phyloP scores from a whole-genome alignment of 2,888 invertebrate genomes.

The Nomada ruficornis region DNA sequence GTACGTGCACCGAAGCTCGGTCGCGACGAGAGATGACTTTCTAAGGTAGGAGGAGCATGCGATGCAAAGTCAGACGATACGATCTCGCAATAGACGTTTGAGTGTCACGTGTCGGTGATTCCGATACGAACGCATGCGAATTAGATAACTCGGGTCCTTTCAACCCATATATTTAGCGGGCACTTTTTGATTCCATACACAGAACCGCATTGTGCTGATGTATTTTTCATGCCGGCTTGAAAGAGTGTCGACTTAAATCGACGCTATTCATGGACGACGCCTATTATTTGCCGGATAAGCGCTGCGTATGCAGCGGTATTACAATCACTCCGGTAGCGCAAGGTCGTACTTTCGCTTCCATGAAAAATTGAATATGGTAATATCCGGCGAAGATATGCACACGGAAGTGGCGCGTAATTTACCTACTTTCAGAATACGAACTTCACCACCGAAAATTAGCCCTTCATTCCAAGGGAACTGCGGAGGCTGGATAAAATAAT shows the following conservation, averaged over 20 bases:
- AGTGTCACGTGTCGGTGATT: constrained; percentile 53
- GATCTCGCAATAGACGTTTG: constrained; percentile 45
- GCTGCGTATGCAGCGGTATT: too few species aligned
- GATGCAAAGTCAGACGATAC: constrained; percentile 52
- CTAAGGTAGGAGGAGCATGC: constrained; percentile 65
- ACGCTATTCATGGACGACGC: background rate
- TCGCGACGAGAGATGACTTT: constrained; percentile 68
- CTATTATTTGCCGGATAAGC: background rate
- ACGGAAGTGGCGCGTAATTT: too few species aligned
- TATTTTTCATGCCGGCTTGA: background rate
- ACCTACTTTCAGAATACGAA: too few species aligned
- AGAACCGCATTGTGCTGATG: background rate
- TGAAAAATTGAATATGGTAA: too few species aligned
- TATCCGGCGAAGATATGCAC: too few species aligned
- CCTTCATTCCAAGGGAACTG: too few species aligned
- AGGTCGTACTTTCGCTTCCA: too few species aligned
- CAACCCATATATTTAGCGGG: constrained; percentile 34
- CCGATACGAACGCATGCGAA: constrained; percentile 23
- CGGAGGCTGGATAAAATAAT: too few species aligned
- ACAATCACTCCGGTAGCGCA: too few species aligned
- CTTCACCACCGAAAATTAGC: too few species aligned
- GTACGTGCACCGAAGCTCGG: constrained; percentile 37
- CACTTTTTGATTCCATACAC: constrained; percentile 27
- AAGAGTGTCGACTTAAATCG: background rate
- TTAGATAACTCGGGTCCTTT: constrained; percentile 11